These are phyloP conservation scores for Nysson spinosus DNA, from an alignment of 2,888 invertebrate genomes.

Conservation along the genomic window DNA sequence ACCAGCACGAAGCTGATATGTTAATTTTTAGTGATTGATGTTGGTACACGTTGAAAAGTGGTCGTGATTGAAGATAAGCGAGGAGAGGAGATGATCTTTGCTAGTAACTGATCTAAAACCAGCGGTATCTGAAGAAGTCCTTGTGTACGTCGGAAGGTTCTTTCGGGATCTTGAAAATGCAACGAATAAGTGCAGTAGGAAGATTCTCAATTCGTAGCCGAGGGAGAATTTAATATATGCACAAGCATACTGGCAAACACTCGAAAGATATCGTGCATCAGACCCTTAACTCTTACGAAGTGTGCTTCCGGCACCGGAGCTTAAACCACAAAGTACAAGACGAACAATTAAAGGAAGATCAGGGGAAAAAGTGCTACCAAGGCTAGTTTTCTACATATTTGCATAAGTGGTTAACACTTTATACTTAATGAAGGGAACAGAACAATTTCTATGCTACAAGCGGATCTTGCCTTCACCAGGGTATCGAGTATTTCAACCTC, in stretches of 20 bases:
- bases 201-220: conserved; percentile 57
- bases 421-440: conserved; percentile 44
- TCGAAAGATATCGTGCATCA: conserved; percentile 67
- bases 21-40: neutral
- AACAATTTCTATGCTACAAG: conserved; percentile 35
- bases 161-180: conserved; percentile 61
- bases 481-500: conserved; percentile 1
- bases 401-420: conserved; percentile 63
- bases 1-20: too few species aligned
- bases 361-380: conserved; percentile 69
- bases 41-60: neutral
- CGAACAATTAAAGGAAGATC: conserved; percentile 61
- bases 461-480: conserved; percentile 24
- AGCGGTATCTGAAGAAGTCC: conserved; percentile 34
- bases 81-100: neutral
- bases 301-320: conserved; percentile 31
- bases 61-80: conserved; percentile 5
- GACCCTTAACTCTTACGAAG: conserved; percentile 61
- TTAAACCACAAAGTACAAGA: conserved; percentile 58
- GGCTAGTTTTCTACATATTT: conserved; percentile 67
- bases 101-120: conserved; percentile 10
- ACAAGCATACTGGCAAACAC: conserved; percentile 72
- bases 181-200: conserved; percentile 51
- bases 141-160: conserved; percentile 49
- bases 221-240: conserved; percentile 73